phyloP scores from a whole-genome alignment of 2,888 invertebrate genomes.

The Drosophila borealis region DNA sequence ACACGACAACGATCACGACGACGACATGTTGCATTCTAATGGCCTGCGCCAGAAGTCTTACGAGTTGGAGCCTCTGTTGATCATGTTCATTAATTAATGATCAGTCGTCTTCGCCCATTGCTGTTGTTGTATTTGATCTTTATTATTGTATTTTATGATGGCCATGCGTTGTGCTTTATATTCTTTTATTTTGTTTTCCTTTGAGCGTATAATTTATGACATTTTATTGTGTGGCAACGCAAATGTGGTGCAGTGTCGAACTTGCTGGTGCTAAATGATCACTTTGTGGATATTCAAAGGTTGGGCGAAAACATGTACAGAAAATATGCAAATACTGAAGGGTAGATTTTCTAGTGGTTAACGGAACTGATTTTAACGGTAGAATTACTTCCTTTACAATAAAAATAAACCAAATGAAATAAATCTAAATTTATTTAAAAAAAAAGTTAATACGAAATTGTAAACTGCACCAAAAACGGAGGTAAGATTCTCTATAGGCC shows the following conservation, averaged over 20 bases:
- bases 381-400: too few species aligned
- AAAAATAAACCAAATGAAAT: too few species aligned
- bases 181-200: slow-evolving; percentile 37
- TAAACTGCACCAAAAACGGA: too few species aligned
- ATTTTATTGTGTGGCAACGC: slow-evolving; percentile 76
- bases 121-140: slow-evolving; percentile 59
- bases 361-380: too few species aligned
- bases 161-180: slow-evolving; percentile 70
- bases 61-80: slow-evolving; percentile 54
- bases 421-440: too few species aligned
- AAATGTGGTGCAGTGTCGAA: slow-evolving; percentile 46
- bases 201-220: slow-evolving; percentile 73
- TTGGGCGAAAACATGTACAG: slow-evolving; percentile 1
- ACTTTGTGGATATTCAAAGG: slow-evolving; percentile 7
- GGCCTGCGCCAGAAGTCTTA: slow-evolving; percentile 60
- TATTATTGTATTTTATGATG: slow-evolving; percentile 75
- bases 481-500: too few species aligned
- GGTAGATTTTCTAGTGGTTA: too few species aligned
- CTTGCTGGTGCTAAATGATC: slow-evolving; percentile 30
- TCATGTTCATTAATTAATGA: slow-evolving; percentile 81
- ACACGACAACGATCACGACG: slow-evolving; percentile 55
- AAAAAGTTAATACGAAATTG: too few species aligned
- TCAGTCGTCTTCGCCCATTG: slow-evolving; percentile 57
- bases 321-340: neutral
- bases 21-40: slow-evolving; percentile 81